phyloP scores from a whole-genome alignment of 2,888 invertebrate genomes.

The Amphiduros pacificus region DNA sequence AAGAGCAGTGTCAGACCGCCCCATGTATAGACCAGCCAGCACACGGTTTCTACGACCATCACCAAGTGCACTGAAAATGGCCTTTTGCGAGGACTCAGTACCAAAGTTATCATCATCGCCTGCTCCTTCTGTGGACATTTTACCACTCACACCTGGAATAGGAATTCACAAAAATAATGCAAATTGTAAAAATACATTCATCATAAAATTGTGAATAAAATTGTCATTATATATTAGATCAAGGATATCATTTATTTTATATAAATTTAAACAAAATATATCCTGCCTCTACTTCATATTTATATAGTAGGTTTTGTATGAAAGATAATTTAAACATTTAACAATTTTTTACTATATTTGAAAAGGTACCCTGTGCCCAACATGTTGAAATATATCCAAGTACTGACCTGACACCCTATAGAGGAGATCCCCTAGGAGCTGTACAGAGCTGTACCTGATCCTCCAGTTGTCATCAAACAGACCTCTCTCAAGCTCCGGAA shows the following conservation, averaged over 20 bases:
- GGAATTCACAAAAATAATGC: neutral
- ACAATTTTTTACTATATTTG: no score
- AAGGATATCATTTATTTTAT: no score
- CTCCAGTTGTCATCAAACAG: conserved; percentile 99
- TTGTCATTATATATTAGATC: no score
- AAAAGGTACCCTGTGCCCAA: no score
- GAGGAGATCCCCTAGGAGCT: conserved; percentile 89
- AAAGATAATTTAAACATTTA: no score
- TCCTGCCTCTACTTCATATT: no score
- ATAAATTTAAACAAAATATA: no score
- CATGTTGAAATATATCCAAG: no score
- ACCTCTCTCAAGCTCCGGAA: conserved; percentile 88
- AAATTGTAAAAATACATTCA: no score
- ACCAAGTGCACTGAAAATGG: conserved; percentile 72
- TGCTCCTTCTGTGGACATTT: conserved; percentile 98
- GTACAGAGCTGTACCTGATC: conserved; percentile 89
- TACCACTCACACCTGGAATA: conserved; percentile 79
- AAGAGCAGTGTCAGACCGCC: conserved; percentile 91
- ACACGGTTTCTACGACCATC: conserved; percentile 89
- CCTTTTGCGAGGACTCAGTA: conserved; percentile 67
- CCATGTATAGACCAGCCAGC: conserved; percentile 75
- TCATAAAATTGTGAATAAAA: no score
- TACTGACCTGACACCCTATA: conserved; percentile 74
- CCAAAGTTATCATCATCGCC: conserved; percentile 99
- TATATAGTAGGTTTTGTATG: no score